Evolutionary conservation across 2,797 vertebrate species (phyloP).

Genomic region (Loris lydekkerianus): DNA sequence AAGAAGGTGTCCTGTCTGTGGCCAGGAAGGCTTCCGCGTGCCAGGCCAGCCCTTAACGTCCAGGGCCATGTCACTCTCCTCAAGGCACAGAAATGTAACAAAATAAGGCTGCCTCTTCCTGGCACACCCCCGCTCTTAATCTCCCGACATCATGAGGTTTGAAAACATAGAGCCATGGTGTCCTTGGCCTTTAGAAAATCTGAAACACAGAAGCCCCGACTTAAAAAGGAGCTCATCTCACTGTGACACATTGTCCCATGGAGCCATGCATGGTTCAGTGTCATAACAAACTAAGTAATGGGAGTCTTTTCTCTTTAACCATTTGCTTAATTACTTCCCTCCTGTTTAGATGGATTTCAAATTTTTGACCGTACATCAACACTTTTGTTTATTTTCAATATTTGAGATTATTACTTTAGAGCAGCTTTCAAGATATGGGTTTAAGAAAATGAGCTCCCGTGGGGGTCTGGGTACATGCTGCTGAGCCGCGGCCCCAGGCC

Average conservation of each 20-base stretch:
- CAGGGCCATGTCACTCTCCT: fast-evolving
- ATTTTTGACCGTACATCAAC: background rate
- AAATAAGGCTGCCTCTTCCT: fast-evolving
- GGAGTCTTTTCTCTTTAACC: background rate
- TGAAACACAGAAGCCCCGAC: background rate
- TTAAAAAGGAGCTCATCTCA: background rate
- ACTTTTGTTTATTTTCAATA: background rate
- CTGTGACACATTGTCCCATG: background rate
- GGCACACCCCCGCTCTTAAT: background rate
- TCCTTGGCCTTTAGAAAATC: background rate
- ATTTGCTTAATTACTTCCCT: background rate
- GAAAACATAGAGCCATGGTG: fast-evolving
- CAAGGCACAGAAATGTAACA: fast-evolving
- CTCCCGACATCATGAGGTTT: background rate
- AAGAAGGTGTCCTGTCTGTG: background rate
- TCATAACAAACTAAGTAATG: background rate
- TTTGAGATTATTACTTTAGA: background rate
- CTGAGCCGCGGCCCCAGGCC: fast-evolving
- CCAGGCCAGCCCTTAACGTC: background rate
- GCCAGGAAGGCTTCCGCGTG: fast-evolving
- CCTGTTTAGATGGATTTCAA: background rate
- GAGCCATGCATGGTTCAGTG: background rate
- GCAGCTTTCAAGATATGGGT: background rate
- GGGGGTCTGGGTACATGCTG: fast-evolving
- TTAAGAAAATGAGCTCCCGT: background rate